phyloP scores from a whole-genome alignment of 1,140 invertebrate genomes.

The Saccostrea echinata region DNA sequence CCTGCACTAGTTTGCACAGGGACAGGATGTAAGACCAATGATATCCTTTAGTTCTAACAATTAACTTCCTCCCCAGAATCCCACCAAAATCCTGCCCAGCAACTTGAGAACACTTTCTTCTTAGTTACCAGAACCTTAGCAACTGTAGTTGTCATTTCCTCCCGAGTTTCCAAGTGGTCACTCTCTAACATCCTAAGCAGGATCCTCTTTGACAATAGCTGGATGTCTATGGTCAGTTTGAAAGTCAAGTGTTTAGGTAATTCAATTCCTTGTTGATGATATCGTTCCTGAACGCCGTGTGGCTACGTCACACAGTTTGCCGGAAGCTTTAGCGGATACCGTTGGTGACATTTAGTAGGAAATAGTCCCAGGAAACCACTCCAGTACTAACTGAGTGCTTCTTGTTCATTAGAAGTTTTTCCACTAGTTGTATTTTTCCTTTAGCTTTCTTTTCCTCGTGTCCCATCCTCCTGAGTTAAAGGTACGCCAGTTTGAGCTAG shows the following conservation, averaged over 20 bases:
- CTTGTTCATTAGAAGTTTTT: not conserved
- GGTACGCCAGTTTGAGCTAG: not conserved
- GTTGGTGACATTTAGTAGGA: not conserved
- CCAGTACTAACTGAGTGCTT: not conserved
- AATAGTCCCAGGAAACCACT: conserved; percentile 21
- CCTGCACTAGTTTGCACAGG: not conserved
- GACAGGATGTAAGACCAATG: conserved; percentile 6
- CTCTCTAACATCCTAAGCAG: not conserved
- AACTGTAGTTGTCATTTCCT: not conserved
- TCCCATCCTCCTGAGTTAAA: not conserved
- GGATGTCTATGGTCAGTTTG: not conserved
- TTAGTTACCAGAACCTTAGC: not conserved
- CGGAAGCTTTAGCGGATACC: not conserved
- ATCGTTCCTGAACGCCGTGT: not conserved
- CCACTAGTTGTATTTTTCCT: not conserved
- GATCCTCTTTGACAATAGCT: not conserved
- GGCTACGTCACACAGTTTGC: not conserved
- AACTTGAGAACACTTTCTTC: not conserved
- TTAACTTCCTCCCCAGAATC: conserved; percentile 3
- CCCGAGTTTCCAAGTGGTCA: not conserved
- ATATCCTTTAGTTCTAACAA: not conserved
- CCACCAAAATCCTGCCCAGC: not conserved
- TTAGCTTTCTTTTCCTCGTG: not conserved
- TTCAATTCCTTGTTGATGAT: not conserved
- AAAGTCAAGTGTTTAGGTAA: not conserved